A percentile compares a stretch with the other conserved stretches of the same genome.
These are phyloP conservation scores for Aphelocoma californica DNA, from an alignment of 2,797 vertebrate species.

Conservation along the genomic window DNA sequence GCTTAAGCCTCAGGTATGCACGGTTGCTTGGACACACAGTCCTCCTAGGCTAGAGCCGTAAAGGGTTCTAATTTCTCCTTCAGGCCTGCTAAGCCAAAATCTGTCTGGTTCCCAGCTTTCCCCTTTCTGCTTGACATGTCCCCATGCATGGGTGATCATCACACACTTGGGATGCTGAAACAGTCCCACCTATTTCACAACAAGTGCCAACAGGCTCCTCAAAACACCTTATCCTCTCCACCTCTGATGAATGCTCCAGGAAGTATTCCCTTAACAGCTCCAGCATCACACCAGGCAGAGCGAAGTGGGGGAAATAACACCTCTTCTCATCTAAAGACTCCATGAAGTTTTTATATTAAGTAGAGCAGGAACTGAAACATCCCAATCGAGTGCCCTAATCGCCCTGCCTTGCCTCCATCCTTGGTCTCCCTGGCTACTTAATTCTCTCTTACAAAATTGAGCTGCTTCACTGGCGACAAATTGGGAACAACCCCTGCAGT, in stretches of 20 bases:
- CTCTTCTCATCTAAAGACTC: not conserved
- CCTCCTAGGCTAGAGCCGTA: not conserved
- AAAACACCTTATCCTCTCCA: not conserved
- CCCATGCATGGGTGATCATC: fast-evolving
- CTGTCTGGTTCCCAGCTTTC: not conserved
- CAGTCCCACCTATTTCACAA: not conserved
- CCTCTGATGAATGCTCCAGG: not conserved
- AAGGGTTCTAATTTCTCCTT: not conserved
- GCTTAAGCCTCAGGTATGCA: not conserved
- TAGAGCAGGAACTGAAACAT: slow-evolving; percentile 15
- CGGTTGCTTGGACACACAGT: not conserved
- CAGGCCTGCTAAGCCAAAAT: not conserved
- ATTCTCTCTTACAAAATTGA: slow-evolving; percentile 33
- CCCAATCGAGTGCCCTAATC: slow-evolving; percentile 33
- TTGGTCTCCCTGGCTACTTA: slow-evolving; percentile 34
- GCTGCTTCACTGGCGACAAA: slow-evolving; percentile 19
- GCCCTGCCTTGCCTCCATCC: not conserved
- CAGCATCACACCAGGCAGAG: not conserved
- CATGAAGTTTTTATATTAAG: slow-evolving; percentile 20
- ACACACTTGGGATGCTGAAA: not conserved
- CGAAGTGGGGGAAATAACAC: not conserved
- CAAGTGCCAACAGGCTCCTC: not conserved
- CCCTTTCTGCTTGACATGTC: not conserved
- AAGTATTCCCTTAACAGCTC: not conserved
- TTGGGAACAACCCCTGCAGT: not conserved